These are phyloP conservation scores for Alosa alosa DNA, from an alignment of 2,113 vertebrate species.

Conservation along the genomic window DNA sequence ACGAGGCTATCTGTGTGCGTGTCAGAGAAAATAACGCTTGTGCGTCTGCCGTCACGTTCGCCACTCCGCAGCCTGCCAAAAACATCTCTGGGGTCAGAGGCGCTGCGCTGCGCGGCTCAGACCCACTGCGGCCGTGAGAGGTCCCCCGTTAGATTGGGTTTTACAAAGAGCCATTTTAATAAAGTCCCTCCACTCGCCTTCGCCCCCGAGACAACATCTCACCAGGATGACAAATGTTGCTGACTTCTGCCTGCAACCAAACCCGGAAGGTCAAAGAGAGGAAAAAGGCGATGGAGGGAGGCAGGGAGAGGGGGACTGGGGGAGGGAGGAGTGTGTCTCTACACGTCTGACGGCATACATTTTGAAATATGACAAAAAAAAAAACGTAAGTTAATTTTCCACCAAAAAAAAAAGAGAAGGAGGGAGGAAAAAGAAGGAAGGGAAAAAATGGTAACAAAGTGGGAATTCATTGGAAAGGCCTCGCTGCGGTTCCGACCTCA, in stretches of 20 bases:
- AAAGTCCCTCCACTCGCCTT: conserved; percentile 47
- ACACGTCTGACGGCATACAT: conserved; percentile 67
- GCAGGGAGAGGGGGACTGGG: background rate
- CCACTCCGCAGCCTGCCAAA: conserved; percentile 34
- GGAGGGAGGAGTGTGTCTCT: conserved; percentile 36
- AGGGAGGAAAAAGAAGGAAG: conserved; percentile 22
- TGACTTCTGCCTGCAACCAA: conserved; percentile 72
- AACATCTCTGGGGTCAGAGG: conserved; percentile 49
- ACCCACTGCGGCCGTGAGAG: conserved; percentile 49
- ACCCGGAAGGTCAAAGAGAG: conserved; percentile 71
- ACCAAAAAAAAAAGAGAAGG: conserved; percentile 34
- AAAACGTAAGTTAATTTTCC: conserved; percentile 57
- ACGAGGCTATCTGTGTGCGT: conserved; percentile 40
- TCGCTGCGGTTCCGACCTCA: conserved; percentile 50
- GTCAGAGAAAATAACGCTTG: conserved; percentile 47
- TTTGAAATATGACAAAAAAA: conserved; percentile 72
- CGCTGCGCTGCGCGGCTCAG: conserved; percentile 29
- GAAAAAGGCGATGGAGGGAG: conserved; percentile 43
- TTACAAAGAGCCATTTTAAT: conserved; percentile 67
- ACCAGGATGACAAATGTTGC: conserved; percentile 76
- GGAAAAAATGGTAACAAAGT: conserved; percentile 63
- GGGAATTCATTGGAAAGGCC: conserved; percentile 58
- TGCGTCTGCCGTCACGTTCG: conserved; percentile 36
- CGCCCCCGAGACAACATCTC: conserved; percentile 69
- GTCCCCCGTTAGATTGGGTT: conserved; percentile 56